These are phyloP conservation scores for Mastacembelus armatus DNA, from an alignment of 2,797 vertebrate species.

Conservation along the genomic window DNA sequence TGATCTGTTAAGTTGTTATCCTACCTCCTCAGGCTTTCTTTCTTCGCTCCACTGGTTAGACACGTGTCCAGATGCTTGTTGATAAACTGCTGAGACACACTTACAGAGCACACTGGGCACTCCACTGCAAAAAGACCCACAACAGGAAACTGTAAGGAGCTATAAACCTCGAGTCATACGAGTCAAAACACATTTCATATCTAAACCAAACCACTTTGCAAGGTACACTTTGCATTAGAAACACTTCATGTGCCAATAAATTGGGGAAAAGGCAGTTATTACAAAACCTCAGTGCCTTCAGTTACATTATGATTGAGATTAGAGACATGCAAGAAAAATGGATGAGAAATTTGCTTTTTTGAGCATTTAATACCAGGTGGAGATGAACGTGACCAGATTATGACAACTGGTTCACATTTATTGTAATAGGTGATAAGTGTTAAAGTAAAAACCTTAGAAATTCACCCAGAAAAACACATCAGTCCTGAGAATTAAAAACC, in stretches of 20 bases:
- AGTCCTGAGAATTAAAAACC: background rate
- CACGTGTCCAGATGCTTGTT: conserved; percentile 94
- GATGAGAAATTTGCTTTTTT: no score
- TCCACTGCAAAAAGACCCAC: conserved; percentile 83
- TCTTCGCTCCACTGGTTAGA: conserved; percentile 90
- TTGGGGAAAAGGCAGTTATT: background rate
- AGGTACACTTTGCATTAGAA: background rate
- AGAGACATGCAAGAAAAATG: no score
- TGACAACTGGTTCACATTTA: no score
- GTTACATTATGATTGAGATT: background rate
- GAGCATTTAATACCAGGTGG: no score
- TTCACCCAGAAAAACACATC: no score
- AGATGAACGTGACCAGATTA: no score
- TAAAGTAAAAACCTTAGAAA: no score
- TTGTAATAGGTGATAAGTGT: no score
- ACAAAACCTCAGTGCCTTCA: background rate
- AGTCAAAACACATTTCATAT: background rate
- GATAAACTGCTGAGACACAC: conserved; percentile 86
- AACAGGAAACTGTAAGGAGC: no score
- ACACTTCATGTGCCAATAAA: background rate
- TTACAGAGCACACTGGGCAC: conserved; percentile 92
- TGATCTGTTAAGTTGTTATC: conserved; percentile 2
- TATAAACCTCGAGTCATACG: no score
- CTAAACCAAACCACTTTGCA: background rate
- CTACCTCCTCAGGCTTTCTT: conserved; percentile 92